Percentiles rank a stretch among this genome's conserved stretches.
These are phyloP conservation scores for Terrapene triunguis DNA, from an alignment of 2,113 vertebrate species.

Conservation along the genomic window DNA sequence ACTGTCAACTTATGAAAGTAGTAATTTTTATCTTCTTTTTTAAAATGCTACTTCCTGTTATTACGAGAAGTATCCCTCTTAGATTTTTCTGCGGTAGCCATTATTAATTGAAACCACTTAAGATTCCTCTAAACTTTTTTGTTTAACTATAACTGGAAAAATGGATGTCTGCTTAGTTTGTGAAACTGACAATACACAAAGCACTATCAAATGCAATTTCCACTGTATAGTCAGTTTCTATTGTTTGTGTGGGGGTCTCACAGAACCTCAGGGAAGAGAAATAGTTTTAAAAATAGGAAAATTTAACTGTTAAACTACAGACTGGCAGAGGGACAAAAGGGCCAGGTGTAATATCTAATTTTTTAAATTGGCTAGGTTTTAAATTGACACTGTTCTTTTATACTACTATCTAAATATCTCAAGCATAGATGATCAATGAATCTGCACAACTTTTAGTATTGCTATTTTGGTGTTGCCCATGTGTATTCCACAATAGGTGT, in stretches of 20 bases:
- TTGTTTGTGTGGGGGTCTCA: neutral
- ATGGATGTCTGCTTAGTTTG: neutral
- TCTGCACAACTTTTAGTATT: neutral
- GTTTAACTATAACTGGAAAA: neutral
- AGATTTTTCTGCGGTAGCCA: neutral
- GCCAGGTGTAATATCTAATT: neutral
- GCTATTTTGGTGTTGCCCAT: neutral
- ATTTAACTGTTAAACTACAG: neutral
- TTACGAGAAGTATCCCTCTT: neutral
- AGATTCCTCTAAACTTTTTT: neutral
- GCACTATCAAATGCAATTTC: neutral
- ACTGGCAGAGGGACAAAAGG: neutral
- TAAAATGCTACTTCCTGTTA: neutral
- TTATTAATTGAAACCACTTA: neutral
- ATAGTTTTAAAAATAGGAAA: neutral
- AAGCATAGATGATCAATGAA: neutral
- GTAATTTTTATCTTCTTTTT: too few species aligned
- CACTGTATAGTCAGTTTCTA: neutral
- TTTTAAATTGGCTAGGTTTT: neutral
- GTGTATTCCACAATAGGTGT: too few species aligned
- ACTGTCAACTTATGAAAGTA: neutral
- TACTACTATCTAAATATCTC: neutral
- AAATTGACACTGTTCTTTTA: neutral
- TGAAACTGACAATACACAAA: neutral
- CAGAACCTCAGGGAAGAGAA: neutral